Evolutionary conservation across 1,140 invertebrate genomes (phyloP).

Genomic region (Himalopsyche phryganea): DNA sequence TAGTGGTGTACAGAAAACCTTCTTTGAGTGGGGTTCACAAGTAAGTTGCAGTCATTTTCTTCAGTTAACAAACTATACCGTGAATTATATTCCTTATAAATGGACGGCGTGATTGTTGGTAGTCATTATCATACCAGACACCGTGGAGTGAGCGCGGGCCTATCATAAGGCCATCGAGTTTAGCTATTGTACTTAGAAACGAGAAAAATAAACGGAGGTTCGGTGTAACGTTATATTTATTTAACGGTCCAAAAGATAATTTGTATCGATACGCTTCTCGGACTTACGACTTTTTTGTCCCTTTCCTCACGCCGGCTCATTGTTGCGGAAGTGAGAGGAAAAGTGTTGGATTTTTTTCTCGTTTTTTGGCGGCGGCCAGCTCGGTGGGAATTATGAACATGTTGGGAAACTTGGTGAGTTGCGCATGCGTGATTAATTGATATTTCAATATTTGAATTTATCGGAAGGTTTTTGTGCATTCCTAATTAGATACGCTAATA

Average conservation of each 20-base stretch:
- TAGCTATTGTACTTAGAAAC: no score
- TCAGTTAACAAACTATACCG: neutral
- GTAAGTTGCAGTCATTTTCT: no score
- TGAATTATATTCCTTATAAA: slow-evolving; percentile 16
- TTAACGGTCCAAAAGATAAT: neutral
- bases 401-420: slow-evolving; percentile 27
- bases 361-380: neutral
- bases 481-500: no score
- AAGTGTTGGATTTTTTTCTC: slow-evolving; percentile 10
- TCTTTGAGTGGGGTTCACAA: no score
- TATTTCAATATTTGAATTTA: no score
- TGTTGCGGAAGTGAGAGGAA: slow-evolving; percentile 10
- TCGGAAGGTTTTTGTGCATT: no score
- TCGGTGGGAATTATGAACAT: slow-evolving; percentile 16
- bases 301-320: neutral
- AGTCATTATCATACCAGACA: slow-evolving; percentile 7
- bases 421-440: no score
- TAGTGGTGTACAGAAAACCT: no score
- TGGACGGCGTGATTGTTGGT: neutral
- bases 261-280: neutral
- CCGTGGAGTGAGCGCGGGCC: slow-evolving; percentile 5
- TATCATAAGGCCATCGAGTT: neutral
- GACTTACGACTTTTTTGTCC: neutral
- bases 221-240: slow-evolving; percentile 1
- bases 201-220: slow-evolving; percentile 5